These are phyloP conservation scores for Tineola bisselliella DNA, from an alignment of 2,888 invertebrate genomes.

Conservation along the genomic window DNA sequence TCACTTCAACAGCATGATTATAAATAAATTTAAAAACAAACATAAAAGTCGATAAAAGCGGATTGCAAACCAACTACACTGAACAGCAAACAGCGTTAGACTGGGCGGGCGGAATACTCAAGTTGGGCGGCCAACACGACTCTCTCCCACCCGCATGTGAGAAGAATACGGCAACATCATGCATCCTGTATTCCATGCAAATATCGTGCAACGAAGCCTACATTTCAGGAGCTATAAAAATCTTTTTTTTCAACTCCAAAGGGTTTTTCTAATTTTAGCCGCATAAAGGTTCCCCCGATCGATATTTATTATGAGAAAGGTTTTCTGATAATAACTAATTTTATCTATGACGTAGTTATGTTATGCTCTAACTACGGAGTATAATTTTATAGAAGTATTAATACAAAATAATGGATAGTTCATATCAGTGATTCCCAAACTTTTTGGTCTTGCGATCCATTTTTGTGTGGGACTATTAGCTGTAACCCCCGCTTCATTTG, in stretches of 20 bases:
- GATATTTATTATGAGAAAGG: background rate
- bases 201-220: constrained; percentile 12
- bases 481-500: no score
- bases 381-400: no score
- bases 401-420: no score
- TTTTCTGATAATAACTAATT: background rate
- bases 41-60: no score
- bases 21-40: no score
- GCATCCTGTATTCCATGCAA: constrained; percentile 10
- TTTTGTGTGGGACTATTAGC: no score
- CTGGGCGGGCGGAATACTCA: constrained; percentile 57
- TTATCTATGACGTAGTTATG: background rate
- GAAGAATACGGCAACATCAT: background rate
- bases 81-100: constrained; percentile 41
- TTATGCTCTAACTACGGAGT: no score
- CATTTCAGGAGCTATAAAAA: constrained; percentile 11
- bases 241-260: background rate
- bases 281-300: background rate
- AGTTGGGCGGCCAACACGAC: constrained; percentile 3
- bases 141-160: background rate
- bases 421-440: no score
- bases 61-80: constrained; percentile 21
- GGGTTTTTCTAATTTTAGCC: background rate
- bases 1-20: no score
- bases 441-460: no score